Percentiles rank a stretch among this genome's conserved stretches.
phyloP scores from a whole-genome alignment of 2,888 invertebrate genomes.

The Julus scandinavius region DNA sequence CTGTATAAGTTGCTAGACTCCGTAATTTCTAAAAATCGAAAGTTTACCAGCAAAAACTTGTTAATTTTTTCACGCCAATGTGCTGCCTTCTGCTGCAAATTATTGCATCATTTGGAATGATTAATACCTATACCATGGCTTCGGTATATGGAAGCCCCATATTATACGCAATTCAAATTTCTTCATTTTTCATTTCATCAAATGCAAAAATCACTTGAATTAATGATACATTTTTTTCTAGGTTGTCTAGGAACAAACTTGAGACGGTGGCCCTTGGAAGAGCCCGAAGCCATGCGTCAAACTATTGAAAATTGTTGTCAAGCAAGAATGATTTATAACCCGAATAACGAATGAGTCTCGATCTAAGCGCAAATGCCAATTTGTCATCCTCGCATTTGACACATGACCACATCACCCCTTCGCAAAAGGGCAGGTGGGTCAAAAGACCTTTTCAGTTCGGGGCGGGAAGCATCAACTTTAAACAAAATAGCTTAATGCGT shows the following conservation, averaged over 20 bases:
- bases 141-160: not conserved
- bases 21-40: not conserved
- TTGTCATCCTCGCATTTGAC: slow-evolving; percentile 43
- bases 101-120: not conserved
- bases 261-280: not conserved
- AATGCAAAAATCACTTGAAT: not conserved
- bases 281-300: slow-evolving; percentile 20
- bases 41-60: not conserved
- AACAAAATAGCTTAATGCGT: not conserved
- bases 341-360: slow-evolving; percentile 4
- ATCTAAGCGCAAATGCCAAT: slow-evolving; percentile 37
- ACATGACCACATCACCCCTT: slow-evolving; percentile 47
- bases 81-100: not conserved
- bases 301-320: slow-evolving; percentile 33
- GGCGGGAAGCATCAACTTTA: slow-evolving; percentile 7
- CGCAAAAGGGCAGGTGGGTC: slow-evolving; percentile 19
- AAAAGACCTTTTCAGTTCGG: slow-evolving; percentile 4
- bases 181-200: slow-evolving; percentile 33
- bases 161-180: not conserved
- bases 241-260: slow-evolving; percentile 13
- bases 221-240: not conserved
- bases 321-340: slow-evolving; percentile 35
- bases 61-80: not conserved
- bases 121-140: not conserved
- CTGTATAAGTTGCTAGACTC: too few species aligned